Percentiles rank a stretch among this genome's conserved stretches.
phyloP scores from a whole-genome alignment of 2,888 invertebrate genomes.

The Drosophila colorata region DNA sequence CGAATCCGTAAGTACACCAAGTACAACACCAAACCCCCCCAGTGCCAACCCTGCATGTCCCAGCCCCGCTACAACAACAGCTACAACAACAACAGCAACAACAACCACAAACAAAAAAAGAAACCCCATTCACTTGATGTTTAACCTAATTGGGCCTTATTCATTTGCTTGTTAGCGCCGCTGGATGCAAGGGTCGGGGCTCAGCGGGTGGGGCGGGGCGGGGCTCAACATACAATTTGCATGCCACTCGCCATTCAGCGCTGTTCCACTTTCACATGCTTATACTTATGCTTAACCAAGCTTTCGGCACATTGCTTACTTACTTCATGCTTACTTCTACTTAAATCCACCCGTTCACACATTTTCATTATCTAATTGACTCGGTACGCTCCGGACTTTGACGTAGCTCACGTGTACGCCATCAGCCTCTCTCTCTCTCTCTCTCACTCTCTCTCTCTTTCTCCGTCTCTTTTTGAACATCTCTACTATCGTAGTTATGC shows the following conservation, averaged over 20 bases:
- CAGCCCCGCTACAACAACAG: constrained; percentile 29
- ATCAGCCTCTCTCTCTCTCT: constrained; percentile 1
- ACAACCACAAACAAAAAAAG: constrained; percentile 26
- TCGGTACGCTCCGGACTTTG: not conserved
- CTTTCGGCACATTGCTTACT: constrained; percentile 54
- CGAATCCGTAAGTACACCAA: constrained; percentile 84
- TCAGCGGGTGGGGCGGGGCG: not conserved
- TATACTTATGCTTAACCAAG: constrained; percentile 34
- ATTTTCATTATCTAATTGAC: constrained; percentile 53
- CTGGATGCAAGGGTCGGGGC: constrained; percentile 8
- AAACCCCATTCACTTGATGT: constrained; percentile 69
- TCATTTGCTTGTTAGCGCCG: constrained; percentile 70
- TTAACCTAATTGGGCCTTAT: constrained; percentile 78
- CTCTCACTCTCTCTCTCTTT: constrained; percentile 14
- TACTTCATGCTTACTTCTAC: constrained; percentile 8
- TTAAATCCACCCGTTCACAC: constrained; percentile 13
- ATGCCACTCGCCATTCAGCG: constrained; percentile 62
- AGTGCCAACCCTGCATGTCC: constrained; percentile 38
- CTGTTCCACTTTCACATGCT: constrained; percentile 60
- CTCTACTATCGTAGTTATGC: constrained; percentile 30
- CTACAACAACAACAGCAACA: constrained; percentile 25
- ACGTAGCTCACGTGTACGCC: constrained; percentile 7
- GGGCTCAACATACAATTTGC: constrained; percentile 61
- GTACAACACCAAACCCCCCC: constrained; percentile 36
- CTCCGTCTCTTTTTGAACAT: constrained; percentile 2